These are phyloP conservation scores for Corythoichthys intestinalis DNA, from an alignment of 2,113 vertebrate genomes.

Conservation along the genomic window DNA sequence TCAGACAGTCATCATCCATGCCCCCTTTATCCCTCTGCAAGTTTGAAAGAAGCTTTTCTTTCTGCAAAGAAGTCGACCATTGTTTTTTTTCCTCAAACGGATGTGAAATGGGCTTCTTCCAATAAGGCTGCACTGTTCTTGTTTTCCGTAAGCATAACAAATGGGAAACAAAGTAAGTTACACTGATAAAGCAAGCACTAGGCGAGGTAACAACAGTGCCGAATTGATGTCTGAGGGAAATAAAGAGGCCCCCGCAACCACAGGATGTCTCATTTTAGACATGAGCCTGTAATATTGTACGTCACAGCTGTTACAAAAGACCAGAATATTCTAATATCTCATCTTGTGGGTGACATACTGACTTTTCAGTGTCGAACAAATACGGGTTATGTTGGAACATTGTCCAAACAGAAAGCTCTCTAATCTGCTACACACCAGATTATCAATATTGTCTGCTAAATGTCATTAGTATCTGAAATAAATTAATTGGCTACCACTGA, in stretches of 20 bases:
- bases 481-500: background rate
- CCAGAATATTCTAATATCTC: background rate
- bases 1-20: slow-evolving; percentile 9
- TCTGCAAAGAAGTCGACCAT: background rate
- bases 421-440: background rate
- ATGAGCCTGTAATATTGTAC: background rate
- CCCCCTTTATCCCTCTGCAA: background rate
- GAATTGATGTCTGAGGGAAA: background rate
- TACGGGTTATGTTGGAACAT: background rate
- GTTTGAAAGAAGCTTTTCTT: background rate
- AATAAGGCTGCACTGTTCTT: background rate
- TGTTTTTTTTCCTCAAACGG: background rate
- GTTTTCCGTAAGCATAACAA: slow-evolving; percentile 3
- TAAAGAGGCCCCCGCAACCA: background rate
- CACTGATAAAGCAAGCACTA: background rate
- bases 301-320: background rate
- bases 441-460: background rate
- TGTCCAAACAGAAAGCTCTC: background rate
- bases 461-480: background rate
- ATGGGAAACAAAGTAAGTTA: background rate
- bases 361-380: background rate
- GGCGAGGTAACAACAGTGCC: background rate
- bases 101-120: background rate
- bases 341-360: background rate
- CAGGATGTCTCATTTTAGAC: slow-evolving; percentile 3